Evolutionary conservation across 2,113 vertebrate genomes (phyloP).

Genomic region (Etheostoma cragini): DNA sequence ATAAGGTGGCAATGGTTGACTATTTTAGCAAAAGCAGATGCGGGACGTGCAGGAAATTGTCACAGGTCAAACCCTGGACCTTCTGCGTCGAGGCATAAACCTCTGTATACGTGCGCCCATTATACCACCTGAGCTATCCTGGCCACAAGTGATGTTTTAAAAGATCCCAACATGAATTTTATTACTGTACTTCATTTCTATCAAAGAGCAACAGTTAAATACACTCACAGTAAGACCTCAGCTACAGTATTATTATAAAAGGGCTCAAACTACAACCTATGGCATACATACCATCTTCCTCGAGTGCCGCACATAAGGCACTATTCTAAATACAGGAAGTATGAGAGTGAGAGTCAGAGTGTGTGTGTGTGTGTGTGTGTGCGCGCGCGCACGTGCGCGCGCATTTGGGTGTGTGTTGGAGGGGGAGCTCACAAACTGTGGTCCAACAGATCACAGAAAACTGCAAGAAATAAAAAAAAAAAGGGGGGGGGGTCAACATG

Average conservation of each 20-base stretch:
- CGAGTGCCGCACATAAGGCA: constrained; percentile 58
- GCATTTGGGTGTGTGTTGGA: too few species aligned
- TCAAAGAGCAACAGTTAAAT: constrained; percentile 7
- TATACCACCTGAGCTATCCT: too few species aligned
- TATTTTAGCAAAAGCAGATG: neutral
- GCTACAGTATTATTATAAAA: constrained; percentile 4
- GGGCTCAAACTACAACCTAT: constrained; percentile 15
- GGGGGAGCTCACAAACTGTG: constrained; percentile 33
- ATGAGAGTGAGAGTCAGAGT: constrained; percentile 23
- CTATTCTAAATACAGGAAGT: constrained; percentile 70
- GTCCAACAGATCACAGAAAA: constrained; percentile 76
- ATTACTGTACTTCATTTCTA: neutral
- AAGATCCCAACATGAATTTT: neutral
- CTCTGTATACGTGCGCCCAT: too few species aligned
- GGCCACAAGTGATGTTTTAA: neutral
- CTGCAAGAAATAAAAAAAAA: constrained; percentile 56
- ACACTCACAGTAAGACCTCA: constrained; percentile 3
- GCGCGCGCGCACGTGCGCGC: neutral
- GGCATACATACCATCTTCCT: constrained; percentile 69
- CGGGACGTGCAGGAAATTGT: too few species aligned
- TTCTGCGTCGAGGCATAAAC: too few species aligned
- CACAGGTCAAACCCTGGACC: too few species aligned
- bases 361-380: neutral
- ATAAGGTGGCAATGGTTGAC: neutral
- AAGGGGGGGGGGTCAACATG: constrained; percentile 7